phyloP scores from a whole-genome alignment of 2,888 invertebrate species.

The Zaprionus bogoriensis region DNA sequence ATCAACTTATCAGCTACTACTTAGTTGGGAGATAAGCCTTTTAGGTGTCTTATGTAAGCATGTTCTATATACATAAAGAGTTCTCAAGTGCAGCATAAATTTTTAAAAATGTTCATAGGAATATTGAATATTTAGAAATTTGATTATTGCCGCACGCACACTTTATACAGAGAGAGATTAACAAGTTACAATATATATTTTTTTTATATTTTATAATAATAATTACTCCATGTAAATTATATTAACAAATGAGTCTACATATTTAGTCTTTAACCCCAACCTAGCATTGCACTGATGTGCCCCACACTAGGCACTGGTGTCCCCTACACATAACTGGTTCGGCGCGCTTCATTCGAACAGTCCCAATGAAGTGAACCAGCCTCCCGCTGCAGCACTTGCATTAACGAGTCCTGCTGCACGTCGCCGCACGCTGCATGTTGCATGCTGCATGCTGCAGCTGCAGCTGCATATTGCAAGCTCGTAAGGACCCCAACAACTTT shows the following conservation, averaged over 20 bases:
- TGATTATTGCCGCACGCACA: no score
- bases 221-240: no score
- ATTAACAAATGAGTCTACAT: no score
- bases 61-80: no score
- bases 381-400: slow-evolving; percentile 25
- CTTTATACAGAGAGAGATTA: no score
- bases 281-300: slow-evolving; percentile 4
- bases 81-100: no score
- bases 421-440: background rate
- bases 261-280: no score
- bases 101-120: no score
- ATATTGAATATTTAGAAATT: no score
- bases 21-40: slow-evolving; percentile 26
- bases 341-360: slow-evolving; percentile 25
- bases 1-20: slow-evolving; percentile 17
- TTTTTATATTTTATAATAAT: no score
- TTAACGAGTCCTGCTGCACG: slow-evolving; percentile 15
- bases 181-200: no score
- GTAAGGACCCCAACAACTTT: background rate
- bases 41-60: background rate
- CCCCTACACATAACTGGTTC: slow-evolving; percentile 28
- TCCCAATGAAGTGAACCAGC: slow-evolving; percentile 25
- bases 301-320: background rate
- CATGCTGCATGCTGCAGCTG: slow-evolving; percentile 2
- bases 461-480: slow-evolving; percentile 3